Conservation (phyloP, 2,797 vertebrate genomes). For the Sorex maritimensis region DNA sequence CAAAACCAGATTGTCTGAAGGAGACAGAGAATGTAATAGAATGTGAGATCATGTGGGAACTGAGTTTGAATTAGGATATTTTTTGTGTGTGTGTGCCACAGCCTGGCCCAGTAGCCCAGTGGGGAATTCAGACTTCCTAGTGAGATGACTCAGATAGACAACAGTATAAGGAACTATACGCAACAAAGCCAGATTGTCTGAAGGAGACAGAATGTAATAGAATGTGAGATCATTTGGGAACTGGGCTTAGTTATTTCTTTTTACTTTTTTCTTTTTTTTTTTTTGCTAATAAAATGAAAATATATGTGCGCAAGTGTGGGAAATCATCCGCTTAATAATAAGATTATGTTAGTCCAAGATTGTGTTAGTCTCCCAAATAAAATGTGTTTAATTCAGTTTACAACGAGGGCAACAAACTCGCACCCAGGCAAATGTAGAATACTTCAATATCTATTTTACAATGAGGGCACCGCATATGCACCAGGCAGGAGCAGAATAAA, state of each 20-base stretch:
- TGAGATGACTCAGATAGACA: not conserved
- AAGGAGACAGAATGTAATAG: not conserved
- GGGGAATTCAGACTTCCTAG: not conserved
- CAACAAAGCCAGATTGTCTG: not conserved
- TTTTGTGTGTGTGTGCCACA: not conserved
- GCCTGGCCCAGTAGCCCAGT: not conserved
- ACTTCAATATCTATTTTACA: no score
- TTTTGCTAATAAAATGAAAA: conserved; percentile 46
- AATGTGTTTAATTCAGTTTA: no score
- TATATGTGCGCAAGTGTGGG: not conserved
- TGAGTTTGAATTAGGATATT: not conserved
- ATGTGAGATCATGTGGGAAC: not conserved
- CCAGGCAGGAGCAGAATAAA: no score
- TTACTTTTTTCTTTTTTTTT: not conserved
- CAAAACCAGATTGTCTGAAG: not conserved
- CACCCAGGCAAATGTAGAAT: no score
- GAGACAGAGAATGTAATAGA: not conserved
- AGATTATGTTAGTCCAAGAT: no score
- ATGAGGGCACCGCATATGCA: no score
- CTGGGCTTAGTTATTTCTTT: not conserved
- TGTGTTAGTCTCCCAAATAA: no score
- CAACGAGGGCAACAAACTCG: no score
- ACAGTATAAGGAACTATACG: not conserved
- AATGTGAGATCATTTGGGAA: not conserved
- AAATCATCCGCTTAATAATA: not conserved